Evolutionary conservation across 2,113 vertebrate genomes (phyloP), one percentile per base, ranked within the genome.

Genomic region (Paramisgurnus dabryanus): DNA sequence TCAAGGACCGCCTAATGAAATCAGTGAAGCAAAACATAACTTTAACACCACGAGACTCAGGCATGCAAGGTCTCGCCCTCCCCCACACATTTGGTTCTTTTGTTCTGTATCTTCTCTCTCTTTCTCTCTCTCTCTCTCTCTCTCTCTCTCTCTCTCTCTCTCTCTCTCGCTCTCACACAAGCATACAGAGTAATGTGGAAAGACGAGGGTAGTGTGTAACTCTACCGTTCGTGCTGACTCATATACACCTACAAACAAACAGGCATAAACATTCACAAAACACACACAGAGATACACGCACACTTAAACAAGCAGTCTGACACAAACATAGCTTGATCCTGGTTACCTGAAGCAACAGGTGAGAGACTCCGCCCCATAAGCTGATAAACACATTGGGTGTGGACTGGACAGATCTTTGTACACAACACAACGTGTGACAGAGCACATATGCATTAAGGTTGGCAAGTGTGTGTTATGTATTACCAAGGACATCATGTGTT

Each of bases 331-430:
- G 63, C 85, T 75, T 75, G 79, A 85, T 87, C 81, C 82, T 85
- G 86, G 73, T 85, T 90, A 91, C 88, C 90, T 90, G 87, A 76
- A 87, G 88, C 84, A 90, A 88, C 91, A 92, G 88, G 90, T 91
- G 88, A 85, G 87, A 78, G 11, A 50, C 83, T 87, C 88, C 87
- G 80, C 89, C 90, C 78, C n/a, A 15, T 40, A 58, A 45, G 6
- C 67, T 77, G 67, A 82, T 85, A 80, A 80, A 85, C 67, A 76
- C 7, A 50, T 67, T 57, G 45, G 60, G 73, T 58, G 65, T 53
- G 69, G 58, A 78, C 67, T 53, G 69, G 58, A 78, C 67, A 45
- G 79, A 18, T 40, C 65, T 73, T 82, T 76, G 53, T 69, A 68
- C 64, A 71, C 22, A 68, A 47, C 12, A 66, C 61, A 72, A 47